Evolutionary conservation across 2,888 invertebrate species (phyloP).

Genomic region (Tipula vernalis): DNA sequence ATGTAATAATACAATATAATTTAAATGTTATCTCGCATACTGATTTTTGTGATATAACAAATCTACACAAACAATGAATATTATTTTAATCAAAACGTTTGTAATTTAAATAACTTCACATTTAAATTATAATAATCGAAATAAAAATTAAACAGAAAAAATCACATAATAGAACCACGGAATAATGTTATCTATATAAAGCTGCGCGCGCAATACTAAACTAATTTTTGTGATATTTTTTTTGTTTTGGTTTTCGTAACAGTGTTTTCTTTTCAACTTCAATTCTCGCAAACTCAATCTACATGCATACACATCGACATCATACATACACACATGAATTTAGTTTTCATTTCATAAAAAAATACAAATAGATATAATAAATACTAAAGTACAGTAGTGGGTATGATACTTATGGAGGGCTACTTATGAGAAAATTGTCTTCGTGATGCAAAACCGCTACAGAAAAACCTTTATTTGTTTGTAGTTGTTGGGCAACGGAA

Average conservation of each 20-base stretch:
- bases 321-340: neutral
- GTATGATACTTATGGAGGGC: neutral
- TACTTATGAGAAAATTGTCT: no score
- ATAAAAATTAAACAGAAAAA: neutral
- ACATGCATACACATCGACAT: neutral
- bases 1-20: neutral
- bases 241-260: neutral
- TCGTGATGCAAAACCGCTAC: no score
- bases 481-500: no score
- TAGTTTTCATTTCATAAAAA: neutral
- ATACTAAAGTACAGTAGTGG: neutral
- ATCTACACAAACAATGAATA: neutral
- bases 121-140: neutral
- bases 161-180: neutral
- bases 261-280: neutral
- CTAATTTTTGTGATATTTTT: neutral
- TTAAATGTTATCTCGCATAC: neutral
- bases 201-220: neutral
- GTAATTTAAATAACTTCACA: neutral
- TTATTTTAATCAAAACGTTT: neutral
- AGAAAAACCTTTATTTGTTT: no score
- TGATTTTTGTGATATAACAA: neutral
- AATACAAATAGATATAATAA: neutral
- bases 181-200: neutral
- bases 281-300: neutral